A percentile compares a stretch with the other conserved stretches of the same genome.
These are phyloP conservation scores for Apus apus DNA, from an alignment of 2,113 vertebrate genomes.

Conservation along the genomic window DNA sequence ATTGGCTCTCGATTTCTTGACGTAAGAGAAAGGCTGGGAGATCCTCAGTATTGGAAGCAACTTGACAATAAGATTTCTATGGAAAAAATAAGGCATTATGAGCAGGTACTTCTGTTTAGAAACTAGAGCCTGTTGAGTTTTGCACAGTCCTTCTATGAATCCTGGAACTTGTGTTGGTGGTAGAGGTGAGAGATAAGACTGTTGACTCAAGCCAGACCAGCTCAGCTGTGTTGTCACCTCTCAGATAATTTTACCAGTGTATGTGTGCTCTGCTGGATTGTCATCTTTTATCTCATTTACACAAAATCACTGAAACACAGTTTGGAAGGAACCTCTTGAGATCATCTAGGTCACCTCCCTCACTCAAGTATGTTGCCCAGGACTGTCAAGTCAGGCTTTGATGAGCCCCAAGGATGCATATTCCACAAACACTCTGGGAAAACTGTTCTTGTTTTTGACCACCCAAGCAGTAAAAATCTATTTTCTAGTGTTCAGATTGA, in stretches of 20 bases:
- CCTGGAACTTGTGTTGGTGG: not conserved
- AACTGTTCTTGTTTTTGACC: not conserved
- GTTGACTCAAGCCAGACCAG: not conserved
- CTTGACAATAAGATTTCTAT: not conserved
- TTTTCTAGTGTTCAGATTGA: not conserved
- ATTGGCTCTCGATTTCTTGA: not conserved
- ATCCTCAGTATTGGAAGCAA: not conserved
- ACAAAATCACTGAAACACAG: not conserved
- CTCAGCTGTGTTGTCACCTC: not conserved
- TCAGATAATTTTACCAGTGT: not conserved
- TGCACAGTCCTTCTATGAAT: not conserved
- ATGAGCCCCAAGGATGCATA: not conserved
- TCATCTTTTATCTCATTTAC: not conserved
- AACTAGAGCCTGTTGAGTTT: not conserved
- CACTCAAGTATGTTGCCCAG: not conserved
- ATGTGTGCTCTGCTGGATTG: not conserved
- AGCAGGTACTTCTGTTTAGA: not conserved
- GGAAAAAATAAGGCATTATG: not conserved
- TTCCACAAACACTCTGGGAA: not conserved
- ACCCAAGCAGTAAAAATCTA: not conserved
- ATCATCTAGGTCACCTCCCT: fast-evolving
- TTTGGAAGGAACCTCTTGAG: not conserved
- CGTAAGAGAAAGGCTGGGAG: not conserved
- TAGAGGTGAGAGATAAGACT: not conserved
- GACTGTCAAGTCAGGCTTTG: not conserved